phyloP scores from a whole-genome alignment of 2,888 invertebrate species.

The Drosophila monieri region DNA sequence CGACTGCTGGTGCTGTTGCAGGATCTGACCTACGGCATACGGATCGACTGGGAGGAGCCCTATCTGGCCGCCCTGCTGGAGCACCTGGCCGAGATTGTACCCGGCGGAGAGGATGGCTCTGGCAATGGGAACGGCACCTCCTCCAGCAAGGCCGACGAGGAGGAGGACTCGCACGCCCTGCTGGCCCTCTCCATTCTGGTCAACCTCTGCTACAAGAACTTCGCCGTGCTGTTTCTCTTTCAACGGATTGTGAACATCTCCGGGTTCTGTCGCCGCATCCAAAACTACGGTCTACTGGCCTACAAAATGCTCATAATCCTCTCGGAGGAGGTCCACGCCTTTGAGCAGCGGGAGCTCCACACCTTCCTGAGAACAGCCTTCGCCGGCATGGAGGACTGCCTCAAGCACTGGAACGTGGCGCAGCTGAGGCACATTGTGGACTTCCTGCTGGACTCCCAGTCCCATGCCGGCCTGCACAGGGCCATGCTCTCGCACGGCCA shows the following conservation, averaged over 20 bases:
- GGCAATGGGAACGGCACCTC: slow-evolving; percentile 17
- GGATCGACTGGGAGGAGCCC: slow-evolving; percentile 92
- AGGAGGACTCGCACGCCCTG: slow-evolving; percentile 66
- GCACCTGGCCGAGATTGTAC: slow-evolving; percentile 88
- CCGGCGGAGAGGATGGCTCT: slow-evolving; percentile 79
- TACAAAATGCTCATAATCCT: slow-evolving; percentile 82
- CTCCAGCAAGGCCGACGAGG: slow-evolving; percentile 24
- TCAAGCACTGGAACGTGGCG: slow-evolving; percentile 81
- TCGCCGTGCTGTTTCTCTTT: slow-evolving; percentile 89
- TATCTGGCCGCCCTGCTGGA: slow-evolving; percentile 88
- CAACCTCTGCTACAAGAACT: slow-evolving; percentile 91
- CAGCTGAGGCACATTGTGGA: slow-evolving; percentile 81
- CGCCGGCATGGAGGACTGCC: slow-evolving; percentile 76
- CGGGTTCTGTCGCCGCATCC: slow-evolving; percentile 79
- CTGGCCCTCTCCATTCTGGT: slow-evolving; percentile 89
- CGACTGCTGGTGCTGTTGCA: slow-evolving; percentile 82
- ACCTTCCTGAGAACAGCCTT: slow-evolving; percentile 80
- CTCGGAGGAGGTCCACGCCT: slow-evolving; percentile 80
- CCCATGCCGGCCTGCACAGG: slow-evolving; percentile 74
- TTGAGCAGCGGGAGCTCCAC: slow-evolving; percentile 77
- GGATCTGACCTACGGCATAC: slow-evolving; percentile 91
- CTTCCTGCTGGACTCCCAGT: slow-evolving; percentile 78
- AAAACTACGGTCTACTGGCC: slow-evolving; percentile 80
- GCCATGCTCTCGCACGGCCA: slow-evolving; percentile 78
- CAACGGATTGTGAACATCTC: slow-evolving; percentile 88